These are phyloP conservation scores for Morone saxatilis DNA, from an alignment of 2,113 vertebrate species.

Conservation along the genomic window DNA sequence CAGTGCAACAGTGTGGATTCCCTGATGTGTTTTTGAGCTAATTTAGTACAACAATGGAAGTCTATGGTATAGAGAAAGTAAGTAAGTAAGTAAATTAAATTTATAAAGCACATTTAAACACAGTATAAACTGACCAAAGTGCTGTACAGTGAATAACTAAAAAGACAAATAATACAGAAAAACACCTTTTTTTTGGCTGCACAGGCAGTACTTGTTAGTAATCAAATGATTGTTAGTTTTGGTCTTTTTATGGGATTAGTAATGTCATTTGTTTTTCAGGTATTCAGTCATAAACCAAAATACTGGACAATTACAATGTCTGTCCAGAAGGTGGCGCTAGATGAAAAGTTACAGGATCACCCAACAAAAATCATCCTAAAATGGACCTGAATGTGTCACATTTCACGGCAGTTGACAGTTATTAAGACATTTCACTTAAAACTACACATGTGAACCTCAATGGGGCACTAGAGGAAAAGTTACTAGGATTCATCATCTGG, in stretches of 20 bases:
- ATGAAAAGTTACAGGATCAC: neutral
- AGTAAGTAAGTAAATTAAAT: no score
- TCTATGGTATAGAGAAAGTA: neutral
- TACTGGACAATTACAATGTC: neutral
- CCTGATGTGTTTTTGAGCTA: neutral
- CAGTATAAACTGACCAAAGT: no score
- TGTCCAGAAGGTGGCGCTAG: neutral
- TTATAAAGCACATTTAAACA: no score
- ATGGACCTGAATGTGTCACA: neutral
- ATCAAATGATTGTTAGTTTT: neutral
- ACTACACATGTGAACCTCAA: neutral
- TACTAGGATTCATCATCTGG: neutral
- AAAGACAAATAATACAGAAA: no score
- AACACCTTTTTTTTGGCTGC: neutral
- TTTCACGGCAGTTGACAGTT: no score
- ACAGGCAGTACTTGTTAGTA: neutral
- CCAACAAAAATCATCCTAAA: no score
- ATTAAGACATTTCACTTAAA: neutral
- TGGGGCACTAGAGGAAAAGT: neutral
- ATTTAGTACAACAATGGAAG: neutral
- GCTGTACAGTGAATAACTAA: no score
- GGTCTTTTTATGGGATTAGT: neutral
- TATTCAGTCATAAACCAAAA: neutral
- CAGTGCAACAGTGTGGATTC: neutral
- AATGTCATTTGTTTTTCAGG: neutral